phyloP scores from a whole-genome alignment of 1,140 invertebrate species.

The Chironomus tepperi region DNA sequence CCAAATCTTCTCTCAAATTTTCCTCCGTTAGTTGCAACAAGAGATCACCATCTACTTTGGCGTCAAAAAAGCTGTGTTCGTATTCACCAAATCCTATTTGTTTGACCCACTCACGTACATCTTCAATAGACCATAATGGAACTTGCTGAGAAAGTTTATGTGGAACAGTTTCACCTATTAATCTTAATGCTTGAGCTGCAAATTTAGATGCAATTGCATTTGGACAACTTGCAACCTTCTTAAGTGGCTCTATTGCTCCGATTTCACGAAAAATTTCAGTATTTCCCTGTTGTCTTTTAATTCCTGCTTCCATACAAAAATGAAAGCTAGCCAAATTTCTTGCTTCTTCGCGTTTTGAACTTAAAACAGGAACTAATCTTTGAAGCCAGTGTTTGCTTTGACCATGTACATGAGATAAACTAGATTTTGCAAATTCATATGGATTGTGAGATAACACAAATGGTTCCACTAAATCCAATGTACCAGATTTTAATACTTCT shows the following conservation, averaged over 20 bases:
- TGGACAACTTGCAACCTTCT: constrained; percentile 93
- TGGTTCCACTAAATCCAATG: constrained; percentile 89
- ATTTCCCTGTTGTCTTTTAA: constrained; percentile 93
- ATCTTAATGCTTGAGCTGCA: constrained; percentile 86
- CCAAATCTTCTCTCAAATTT: constrained; percentile 87
- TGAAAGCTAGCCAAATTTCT: constrained; percentile 96
- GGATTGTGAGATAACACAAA: constrained; percentile 92
- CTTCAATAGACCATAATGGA: constrained; percentile 92
- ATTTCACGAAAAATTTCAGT: constrained; percentile 92
- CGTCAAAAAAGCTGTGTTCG: constrained; percentile 74
- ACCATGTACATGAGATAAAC: constrained; percentile 86
- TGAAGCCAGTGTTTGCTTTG: constrained; percentile 95
- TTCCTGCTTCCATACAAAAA: constrained; percentile 98
- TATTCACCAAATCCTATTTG: constrained; percentile 91
- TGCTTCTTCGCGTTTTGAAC: constrained; percentile 91
- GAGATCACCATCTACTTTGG: constrained; percentile 95
- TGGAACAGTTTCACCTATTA: constrained; percentile 94
- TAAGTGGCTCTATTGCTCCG: constrained; percentile 88
- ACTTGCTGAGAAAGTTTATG: constrained; percentile 97
- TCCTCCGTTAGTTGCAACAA: constrained; percentile 86
- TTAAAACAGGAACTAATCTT: constrained; percentile 87
- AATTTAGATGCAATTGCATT: constrained; percentile 97
- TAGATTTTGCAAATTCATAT: constrained; percentile 87
- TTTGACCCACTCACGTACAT: constrained; percentile 96
- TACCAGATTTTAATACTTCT: constrained; percentile 89